These are phyloP conservation scores for Paedocypris micromegethes DNA, from an alignment of 2,797 vertebrate genomes.

Conservation along the genomic window DNA sequence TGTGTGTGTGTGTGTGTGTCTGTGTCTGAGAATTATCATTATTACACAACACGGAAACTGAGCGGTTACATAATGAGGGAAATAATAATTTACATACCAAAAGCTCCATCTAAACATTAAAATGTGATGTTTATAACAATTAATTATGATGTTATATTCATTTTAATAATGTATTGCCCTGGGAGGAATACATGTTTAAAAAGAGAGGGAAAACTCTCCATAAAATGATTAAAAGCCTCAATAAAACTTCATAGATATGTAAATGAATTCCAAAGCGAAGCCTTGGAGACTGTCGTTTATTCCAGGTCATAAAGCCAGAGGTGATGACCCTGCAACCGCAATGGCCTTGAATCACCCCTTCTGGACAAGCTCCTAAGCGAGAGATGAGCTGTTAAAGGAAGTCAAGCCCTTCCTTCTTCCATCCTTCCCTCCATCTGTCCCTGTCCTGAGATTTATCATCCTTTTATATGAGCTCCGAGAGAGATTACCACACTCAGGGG, in stretches of 20 bases:
- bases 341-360: conserved; percentile 9
- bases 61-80: too few relatives aligned
- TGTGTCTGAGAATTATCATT: too few relatives aligned
- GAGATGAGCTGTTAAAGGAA: conserved; percentile 43
- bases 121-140: too few relatives aligned
- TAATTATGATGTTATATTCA: too few relatives aligned
- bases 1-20: too few relatives aligned
- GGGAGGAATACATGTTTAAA: neutral
- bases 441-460: conserved; percentile 20
- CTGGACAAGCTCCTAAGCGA: conserved; percentile 10
- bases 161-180: too few relatives aligned
- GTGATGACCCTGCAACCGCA: conserved; percentile 30
- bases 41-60: too few relatives aligned
- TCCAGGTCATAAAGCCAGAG: neutral
- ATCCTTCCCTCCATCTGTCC: conserved; percentile 27
- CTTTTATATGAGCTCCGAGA: conserved; percentile 17
- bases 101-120: too few relatives aligned
- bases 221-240: neutral
- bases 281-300: neutral
- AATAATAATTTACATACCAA: too few relatives aligned
- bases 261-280: neutral
- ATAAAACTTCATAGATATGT: neutral
- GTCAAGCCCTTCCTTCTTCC: conserved; percentile 2
- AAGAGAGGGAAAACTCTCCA: neutral
- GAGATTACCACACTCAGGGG: conserved; percentile 18